Conservation (phyloP, 2,113 vertebrate genomes). For the Furnarius figulus region DNA sequence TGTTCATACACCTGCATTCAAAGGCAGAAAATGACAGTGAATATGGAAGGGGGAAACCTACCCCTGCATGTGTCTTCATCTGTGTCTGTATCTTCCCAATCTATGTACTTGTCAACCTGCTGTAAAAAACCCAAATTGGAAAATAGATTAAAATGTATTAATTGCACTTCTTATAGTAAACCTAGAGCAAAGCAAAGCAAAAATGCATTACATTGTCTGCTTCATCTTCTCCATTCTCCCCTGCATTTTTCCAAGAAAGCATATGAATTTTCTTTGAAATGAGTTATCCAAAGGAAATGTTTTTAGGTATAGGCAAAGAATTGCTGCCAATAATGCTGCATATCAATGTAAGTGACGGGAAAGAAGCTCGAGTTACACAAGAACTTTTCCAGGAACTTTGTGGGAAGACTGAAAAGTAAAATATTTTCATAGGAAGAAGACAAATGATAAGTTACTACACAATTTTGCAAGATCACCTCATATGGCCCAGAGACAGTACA, state of each 20-base stretch:
- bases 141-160: not conserved
- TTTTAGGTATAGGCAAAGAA: not conserved
- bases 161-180: not conserved
- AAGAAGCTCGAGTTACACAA: not conserved
- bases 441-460: not conserved
- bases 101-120: conserved; percentile 69
- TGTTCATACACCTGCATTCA: not conserved
- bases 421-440: not conserved
- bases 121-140: not conserved
- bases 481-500: not conserved
- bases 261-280: not conserved
- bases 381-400: not conserved
- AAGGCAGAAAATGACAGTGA: not conserved
- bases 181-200: not conserved
- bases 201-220: not conserved
- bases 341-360: not conserved
- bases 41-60: not conserved
- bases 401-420: not conserved
- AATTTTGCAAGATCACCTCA: not conserved
- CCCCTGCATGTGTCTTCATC: conserved; percentile 44
- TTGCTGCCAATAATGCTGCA: not conserved
- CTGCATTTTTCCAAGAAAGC: not conserved
- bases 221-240: not conserved
- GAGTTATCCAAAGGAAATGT: not conserved
- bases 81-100: conserved; percentile 55